Base-by-base conservation (phyloP, 2,888 invertebrate species). In the Biston betularia region DNA sequence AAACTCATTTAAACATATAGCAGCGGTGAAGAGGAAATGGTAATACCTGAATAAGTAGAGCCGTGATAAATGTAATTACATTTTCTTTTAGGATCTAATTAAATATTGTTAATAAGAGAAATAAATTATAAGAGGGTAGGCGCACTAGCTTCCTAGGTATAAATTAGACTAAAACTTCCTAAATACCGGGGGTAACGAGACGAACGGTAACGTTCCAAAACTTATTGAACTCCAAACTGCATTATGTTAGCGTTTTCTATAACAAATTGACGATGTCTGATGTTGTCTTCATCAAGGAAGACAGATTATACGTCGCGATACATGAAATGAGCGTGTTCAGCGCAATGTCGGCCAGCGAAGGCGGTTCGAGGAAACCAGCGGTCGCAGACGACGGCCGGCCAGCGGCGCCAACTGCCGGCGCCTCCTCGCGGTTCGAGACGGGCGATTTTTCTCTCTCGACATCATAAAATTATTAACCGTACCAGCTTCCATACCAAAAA, bases 341-440 rank as follows among this genome's bases (percentile, higher is more conserved):
- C 40, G 78, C 56, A 81, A 83, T 84, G 87, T 83, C 80, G 83
- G 83, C 79, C 83, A 85, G 79, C 80, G 86, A 84, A 83, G 83
- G 83, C 82, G 75, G 83, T 92, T 92, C 92, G 88, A 88, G 90
- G 92, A 93, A 92, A 82, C 85, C 88, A 88, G 80, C 86, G 81
- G 82, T 76, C 82, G 78, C 71, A 61, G 81, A 76, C 84, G 85
- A 70, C 84, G 80, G 34, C 75, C 78, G 82, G 77, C 75, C 79
- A 62, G 59, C 67, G 92, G 92, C 92, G 92, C 92, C 92, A 86
- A 66, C 71, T 73, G 71, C 68, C 83, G 90, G 92, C 92, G 91
- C 91, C 92, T 76, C 78, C 70, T 71, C 79, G 77, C 77, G 76
- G 79, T 80, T 76, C 83, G 77, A 83, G 81, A 77, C 85, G 76